Evolutionary conservation across 2,797 vertebrate genomes (phyloP).

Genomic region (Danio tinwini): DNA sequence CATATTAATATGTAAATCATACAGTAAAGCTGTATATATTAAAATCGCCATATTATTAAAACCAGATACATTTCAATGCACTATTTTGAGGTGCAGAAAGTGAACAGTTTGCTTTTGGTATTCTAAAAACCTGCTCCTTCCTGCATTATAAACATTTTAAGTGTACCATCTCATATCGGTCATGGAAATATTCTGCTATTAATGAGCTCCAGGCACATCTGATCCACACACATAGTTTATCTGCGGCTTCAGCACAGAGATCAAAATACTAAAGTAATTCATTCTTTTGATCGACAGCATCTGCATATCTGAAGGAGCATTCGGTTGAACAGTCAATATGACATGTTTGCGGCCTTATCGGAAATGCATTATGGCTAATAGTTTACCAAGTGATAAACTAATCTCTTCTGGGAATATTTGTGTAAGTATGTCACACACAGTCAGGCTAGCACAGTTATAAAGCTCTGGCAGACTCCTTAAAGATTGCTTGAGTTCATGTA

Average conservation of each 20-base stretch:
- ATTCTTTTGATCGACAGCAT: slow-evolving; percentile 3
- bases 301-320: slow-evolving; percentile 15
- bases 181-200: background rate
- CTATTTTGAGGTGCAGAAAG: background rate
- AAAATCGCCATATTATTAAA: background rate
- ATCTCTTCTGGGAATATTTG: slow-evolving; percentile 42
- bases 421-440: slow-evolving; percentile 19
- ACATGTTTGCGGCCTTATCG: slow-evolving; percentile 39
- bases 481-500: background rate
- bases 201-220: background rate
- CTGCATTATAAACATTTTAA: background rate
- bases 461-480: background rate
- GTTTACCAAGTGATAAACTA: slow-evolving; percentile 52
- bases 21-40: background rate
- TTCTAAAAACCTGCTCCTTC: background rate
- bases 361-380: slow-evolving; percentile 34
- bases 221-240: background rate
- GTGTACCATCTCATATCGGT: background rate
- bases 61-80: background rate
- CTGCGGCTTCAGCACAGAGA: background rate
- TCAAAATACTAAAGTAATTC: background rate
- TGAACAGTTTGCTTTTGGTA: background rate
- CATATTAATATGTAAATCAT: slow-evolving; percentile 3
- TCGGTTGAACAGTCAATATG: slow-evolving; percentile 15
- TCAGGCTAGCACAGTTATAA: background rate